These are phyloP conservation scores for Bryconaethiops microstoma DNA, from an alignment of 2,797 vertebrate species.

Conservation along the genomic window DNA sequence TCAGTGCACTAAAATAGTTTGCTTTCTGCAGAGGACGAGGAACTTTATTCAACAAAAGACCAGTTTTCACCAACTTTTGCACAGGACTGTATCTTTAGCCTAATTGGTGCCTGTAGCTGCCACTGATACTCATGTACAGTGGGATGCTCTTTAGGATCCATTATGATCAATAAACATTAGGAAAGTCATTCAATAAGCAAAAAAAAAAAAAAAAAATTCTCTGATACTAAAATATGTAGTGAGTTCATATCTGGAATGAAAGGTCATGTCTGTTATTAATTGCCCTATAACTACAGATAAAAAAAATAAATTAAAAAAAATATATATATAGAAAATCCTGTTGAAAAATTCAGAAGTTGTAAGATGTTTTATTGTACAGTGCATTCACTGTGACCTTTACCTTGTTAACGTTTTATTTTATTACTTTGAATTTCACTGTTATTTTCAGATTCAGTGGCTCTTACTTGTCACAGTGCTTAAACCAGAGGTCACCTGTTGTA, in stretches of 20 bases:
- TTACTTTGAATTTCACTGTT: neutral
- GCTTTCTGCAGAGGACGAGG: too few relatives aligned
- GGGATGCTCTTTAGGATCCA: neutral
- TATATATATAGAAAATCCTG: too few relatives aligned
- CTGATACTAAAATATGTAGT: neutral
- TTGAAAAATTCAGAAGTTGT: neutral
- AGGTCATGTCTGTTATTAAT: neutral
- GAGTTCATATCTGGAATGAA: neutral
- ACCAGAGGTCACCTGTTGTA: neutral
- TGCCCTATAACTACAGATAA: neutral
- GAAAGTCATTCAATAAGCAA: neutral
- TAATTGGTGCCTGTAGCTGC: neutral
- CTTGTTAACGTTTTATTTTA: neutral
- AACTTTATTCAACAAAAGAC: too few relatives aligned
- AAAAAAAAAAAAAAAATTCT: neutral
- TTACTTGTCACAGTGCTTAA: neutral
- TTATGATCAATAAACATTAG: neutral
- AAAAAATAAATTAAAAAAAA: neutral
- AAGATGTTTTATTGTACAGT: neutral
- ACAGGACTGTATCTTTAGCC: neutral
- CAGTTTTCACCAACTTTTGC: too few relatives aligned
- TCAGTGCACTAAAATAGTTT: too few relatives aligned
- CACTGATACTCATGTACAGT: neutral
- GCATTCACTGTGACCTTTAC: neutral
- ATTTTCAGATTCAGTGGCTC: neutral